Percentiles rank a stretch among this genome's conserved stretches.
These are phyloP conservation scores for Cyprinella venusta DNA, from an alignment of 2,797 vertebrate genomes.

Conservation along the genomic window DNA sequence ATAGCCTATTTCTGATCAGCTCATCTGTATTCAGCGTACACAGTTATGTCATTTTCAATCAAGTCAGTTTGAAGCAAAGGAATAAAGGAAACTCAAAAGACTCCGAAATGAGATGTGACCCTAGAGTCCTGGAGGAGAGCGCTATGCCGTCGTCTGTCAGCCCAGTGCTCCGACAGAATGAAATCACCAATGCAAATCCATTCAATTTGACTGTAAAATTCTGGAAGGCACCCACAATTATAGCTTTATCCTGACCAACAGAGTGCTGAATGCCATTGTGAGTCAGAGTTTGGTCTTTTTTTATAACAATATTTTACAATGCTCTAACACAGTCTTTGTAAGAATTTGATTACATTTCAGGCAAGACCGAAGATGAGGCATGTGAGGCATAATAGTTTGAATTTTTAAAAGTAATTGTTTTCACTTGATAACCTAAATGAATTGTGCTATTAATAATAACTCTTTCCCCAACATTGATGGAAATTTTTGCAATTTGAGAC, in stretches of 20 bases:
- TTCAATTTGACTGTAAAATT: slow-evolving; percentile 51
- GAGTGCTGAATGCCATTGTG: neutral
- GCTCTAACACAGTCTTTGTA: neutral
- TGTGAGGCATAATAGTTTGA: neutral
- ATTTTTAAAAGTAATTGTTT: neutral
- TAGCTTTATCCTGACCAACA: slow-evolving; percentile 25
- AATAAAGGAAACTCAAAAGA: neutral
- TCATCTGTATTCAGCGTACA: slow-evolving; percentile 4
- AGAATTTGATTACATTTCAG: neutral
- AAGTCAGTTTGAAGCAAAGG: neutral
- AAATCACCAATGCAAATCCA: slow-evolving; percentile 47
- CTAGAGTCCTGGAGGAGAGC: neutral
- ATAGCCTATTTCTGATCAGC: neutral
- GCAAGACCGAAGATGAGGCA: neutral
- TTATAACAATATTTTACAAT: neutral
- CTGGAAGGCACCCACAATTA: slow-evolving; percentile 12
- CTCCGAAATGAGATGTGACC: slow-evolving; percentile 25
- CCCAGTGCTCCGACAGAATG: neutral
- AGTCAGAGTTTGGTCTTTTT: slow-evolving; percentile 9
- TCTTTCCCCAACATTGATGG: no score
- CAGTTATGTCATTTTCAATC: slow-evolving; percentile 23
- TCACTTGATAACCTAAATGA: neutral
- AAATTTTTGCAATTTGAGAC: no score
- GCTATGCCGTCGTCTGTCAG: neutral
- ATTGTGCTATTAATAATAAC: neutral